Evolutionary conservation across 2,113 vertebrate species (phyloP), one percentile per base, ranked within the genome.

Genomic region (Uropsilus gracilis): DNA sequence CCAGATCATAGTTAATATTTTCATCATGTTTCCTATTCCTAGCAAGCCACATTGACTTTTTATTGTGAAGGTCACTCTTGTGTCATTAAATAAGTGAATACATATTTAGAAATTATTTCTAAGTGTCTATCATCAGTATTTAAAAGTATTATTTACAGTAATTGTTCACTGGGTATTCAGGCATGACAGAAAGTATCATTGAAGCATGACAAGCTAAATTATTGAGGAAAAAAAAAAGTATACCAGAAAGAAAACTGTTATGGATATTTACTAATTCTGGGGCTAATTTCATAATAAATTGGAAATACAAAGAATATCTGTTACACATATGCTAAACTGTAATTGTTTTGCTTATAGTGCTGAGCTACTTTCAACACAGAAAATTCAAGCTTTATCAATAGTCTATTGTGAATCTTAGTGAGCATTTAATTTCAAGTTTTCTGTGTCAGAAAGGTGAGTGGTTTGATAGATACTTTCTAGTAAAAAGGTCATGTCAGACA

Each of bases 151-250:
- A 91, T 22, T 66, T 46, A 48, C 8, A 94, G 28, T 73, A 17
- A 86, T 75, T 82, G 11, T 78, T 12, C 50, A 22, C 50, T 75
- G 20, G 12, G 57, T 91, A 8, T 55, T 91, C 34, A 61, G 4
- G 76, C 55, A 92, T 75, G 42, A 71, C 32, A 81, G 63, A 89
- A 93, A 86, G n/a, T n/a, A n/a, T 61, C 42, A 87, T 14, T 72
- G 42, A 92, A 87, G 46, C 4, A 44, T 84, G 61, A 50, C 12
- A 92, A 69, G 32, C 32, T 87, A 92, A 95, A 90, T 84, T 86
- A 90, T 78, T 76, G 46, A 37, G 37, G 42, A n/a, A n/a, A n/a
- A n/a, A n/a, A 81, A 78, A 66, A 82, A 80, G 50, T 66, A 14
- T 59, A 73, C 84, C 37, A 48, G 22, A 83, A 91, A 39, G 9